phyloP scores from a whole-genome alignment of 1,140 invertebrate species.

The Ganaspis sp. region DNA sequence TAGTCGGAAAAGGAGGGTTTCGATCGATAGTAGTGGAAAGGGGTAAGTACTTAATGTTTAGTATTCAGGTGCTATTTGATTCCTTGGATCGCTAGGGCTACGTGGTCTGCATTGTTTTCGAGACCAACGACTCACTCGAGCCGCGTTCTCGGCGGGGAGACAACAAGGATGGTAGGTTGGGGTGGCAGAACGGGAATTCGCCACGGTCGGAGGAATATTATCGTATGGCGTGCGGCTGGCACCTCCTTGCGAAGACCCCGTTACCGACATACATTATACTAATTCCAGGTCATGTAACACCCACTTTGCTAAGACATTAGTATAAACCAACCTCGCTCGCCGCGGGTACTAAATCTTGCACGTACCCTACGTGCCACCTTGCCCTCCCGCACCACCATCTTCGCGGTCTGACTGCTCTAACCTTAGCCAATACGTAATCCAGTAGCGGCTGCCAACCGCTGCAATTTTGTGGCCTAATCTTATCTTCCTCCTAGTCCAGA shows the following conservation, averaged over 20 bases:
- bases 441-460: neutral
- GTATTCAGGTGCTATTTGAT: constrained; percentile 35
- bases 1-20: neutral
- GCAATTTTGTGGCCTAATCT: constrained; percentile 16
- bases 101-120: constrained; percentile 45
- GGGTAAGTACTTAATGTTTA: constrained; percentile 30
- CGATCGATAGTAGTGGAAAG: neutral
- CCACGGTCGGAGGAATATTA: constrained; percentile 16
- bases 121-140: constrained; percentile 34
- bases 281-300: constrained; percentile 50
- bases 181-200: constrained; percentile 26
- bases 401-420: constrained; percentile 16
- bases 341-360: constrained; percentile 46
- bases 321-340: constrained; percentile 42
- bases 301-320: constrained; percentile 51
- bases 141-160: neutral
- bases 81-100: constrained; percentile 14
- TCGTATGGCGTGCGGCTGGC: constrained; percentile 37
- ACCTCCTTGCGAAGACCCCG: constrained; percentile 33
- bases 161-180: neutral
- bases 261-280: constrained; percentile 46
- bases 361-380: constrained; percentile 35
- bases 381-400: constrained; percentile 25
- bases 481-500: neutral
- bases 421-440: constrained; percentile 8